These are phyloP conservation scores for Brassicogethes aeneus DNA, from an alignment of 2,888 invertebrate genomes.

Conservation along the genomic window DNA sequence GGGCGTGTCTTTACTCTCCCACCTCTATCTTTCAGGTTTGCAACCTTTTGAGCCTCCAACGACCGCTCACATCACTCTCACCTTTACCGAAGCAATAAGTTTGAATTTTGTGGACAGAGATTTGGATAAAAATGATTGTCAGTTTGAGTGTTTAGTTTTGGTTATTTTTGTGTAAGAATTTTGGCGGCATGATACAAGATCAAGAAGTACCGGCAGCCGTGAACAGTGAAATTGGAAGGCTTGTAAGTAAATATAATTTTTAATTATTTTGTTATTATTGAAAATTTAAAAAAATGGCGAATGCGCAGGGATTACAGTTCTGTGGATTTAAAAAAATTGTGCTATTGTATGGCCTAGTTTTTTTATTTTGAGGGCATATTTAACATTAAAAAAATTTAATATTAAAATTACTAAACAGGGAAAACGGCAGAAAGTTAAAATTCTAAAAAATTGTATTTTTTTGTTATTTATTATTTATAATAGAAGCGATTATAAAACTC, in stretches of 20 bases:
- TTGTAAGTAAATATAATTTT: constrained; percentile 30
- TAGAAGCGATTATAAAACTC: too few relatives aligned
- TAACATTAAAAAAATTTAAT: too few relatives aligned
- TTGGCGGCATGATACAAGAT: constrained; percentile 35
- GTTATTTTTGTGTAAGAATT: constrained; percentile 14
- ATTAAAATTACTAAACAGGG: too few relatives aligned
- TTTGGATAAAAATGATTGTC: not conserved
- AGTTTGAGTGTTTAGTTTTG: not conserved
- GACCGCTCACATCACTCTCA: not conserved
- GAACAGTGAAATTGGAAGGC: constrained; percentile 34
- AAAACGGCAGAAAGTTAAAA: too few relatives aligned
- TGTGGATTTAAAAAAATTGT: too few relatives aligned
- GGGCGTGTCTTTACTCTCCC: constrained; percentile 32
- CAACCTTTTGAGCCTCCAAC: not conserved
- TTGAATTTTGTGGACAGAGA: not conserved
- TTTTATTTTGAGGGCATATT: too few relatives aligned
- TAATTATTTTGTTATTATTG: not conserved
- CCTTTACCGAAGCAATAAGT: not conserved
- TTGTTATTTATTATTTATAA: too few relatives aligned
- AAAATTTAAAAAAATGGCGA: too few relatives aligned
- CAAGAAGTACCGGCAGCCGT: constrained; percentile 38
- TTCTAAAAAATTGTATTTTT: too few relatives aligned
- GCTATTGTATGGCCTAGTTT: too few relatives aligned
- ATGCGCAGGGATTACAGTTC: too few relatives aligned
- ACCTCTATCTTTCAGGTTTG: constrained; percentile 27